These are phyloP conservation scores for Phania funesta DNA, from an alignment of 2,888 invertebrate species.

Conservation along the genomic window DNA sequence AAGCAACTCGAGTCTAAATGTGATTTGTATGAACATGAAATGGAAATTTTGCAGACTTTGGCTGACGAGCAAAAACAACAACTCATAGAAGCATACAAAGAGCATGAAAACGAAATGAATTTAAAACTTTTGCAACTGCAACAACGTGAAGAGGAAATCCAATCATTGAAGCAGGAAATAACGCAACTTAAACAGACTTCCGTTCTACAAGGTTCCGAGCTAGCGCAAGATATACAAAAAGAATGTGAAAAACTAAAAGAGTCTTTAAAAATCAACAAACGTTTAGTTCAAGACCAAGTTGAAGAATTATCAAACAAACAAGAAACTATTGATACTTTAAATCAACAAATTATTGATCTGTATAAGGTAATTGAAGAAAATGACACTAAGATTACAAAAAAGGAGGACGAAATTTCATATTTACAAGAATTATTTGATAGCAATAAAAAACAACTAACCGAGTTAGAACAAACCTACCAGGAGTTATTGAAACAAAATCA, in stretches of 20 bases:
- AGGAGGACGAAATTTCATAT: conserved; percentile 81
- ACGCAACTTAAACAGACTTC: conserved; percentile 81
- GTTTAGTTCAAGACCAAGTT: conserved; percentile 73
- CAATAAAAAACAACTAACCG: conserved; percentile 80
- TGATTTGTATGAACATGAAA: conserved; percentile 76
- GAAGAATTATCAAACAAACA: conserved; percentile 82
- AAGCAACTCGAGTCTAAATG: conserved; percentile 74
- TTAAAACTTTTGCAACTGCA: conserved; percentile 72
- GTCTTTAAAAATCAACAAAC: conserved; percentile 77
- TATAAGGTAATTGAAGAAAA: conserved; percentile 83
- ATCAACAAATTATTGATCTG: conserved; percentile 82
- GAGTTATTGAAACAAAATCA: conserved; percentile 79
- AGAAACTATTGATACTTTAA: conserved; percentile 84
- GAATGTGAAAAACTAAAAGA: conserved; percentile 73
- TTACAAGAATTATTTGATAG: conserved; percentile 80
- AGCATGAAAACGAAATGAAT: conserved; percentile 75
- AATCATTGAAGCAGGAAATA: conserved; percentile 80
- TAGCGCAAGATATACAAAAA: conserved; percentile 69
- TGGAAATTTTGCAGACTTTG: conserved; percentile 77
- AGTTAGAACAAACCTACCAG: conserved; percentile 79
- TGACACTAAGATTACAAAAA: conserved; percentile 81
- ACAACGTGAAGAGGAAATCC: conserved; percentile 78
- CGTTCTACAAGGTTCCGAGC: conserved; percentile 72
- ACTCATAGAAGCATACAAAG: conserved; percentile 77
- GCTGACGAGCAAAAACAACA: conserved; percentile 80